These are phyloP conservation scores for Trichonephila clavata DNA, from an alignment of 1,140 invertebrate genomes.

Conservation along the genomic window DNA sequence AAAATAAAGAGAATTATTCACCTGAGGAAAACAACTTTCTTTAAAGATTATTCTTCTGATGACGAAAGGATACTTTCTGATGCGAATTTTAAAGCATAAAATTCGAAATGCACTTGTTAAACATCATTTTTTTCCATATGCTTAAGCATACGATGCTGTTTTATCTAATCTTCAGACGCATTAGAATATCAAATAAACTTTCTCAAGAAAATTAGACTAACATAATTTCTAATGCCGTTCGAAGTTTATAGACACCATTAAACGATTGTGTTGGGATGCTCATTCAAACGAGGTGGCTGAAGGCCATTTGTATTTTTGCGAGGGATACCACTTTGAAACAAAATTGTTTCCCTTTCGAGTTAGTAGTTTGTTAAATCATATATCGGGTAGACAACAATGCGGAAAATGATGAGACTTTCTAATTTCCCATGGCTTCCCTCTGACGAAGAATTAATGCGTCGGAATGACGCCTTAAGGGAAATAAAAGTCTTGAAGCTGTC, in stretches of 20 bases:
- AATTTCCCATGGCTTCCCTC: neutral
- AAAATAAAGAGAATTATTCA: no score
- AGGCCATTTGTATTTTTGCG: neutral
- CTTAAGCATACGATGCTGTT: no score
- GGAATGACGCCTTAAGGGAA: conserved; percentile 12
- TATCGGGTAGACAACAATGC: neutral
- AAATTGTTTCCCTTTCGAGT: neutral
- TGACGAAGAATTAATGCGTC: neutral
- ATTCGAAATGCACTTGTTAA: no score
- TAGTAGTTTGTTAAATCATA: conserved; percentile 19
- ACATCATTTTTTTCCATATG: no score
- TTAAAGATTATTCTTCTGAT: no score
- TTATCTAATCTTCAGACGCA: no score
- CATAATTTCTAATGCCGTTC: neutral
- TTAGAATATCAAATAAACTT: no score
- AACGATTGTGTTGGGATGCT: neutral
- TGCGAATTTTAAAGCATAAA: no score
- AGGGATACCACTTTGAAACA: neutral
- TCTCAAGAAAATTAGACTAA: no score
- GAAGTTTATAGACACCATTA: conserved; percentile 33
- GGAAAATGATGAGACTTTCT: conserved; percentile 5
- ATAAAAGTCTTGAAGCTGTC: neutral
- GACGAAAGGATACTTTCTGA: no score
- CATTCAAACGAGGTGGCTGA: neutral
- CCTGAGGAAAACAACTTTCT: no score